These are phyloP conservation scores for Aldabrachelys gigantea DNA, from an alignment of 2,113 vertebrate species.

Conservation along the genomic window DNA sequence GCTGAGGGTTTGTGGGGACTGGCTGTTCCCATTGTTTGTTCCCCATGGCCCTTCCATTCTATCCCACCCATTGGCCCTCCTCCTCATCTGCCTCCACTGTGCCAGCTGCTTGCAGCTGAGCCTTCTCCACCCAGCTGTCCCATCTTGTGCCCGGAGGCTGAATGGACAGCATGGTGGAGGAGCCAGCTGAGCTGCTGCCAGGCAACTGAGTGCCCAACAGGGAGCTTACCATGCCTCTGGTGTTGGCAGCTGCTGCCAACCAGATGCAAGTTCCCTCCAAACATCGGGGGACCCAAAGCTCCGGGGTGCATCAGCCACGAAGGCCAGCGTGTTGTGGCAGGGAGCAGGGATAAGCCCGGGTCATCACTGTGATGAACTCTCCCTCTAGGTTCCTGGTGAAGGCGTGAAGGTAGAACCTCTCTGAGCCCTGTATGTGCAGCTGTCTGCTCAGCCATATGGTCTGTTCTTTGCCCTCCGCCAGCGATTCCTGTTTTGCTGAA, in stretches of 20 bases:
- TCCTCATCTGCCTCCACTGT: accelerated
- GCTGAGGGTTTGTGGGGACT: background rate
- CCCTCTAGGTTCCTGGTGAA: background rate
- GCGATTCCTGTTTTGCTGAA: background rate
- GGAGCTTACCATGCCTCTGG: background rate
- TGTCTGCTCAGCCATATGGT: background rate
- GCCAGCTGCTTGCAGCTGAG: background rate
- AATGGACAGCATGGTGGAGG: background rate
- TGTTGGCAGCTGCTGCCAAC: background rate
- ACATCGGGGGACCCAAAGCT: background rate
- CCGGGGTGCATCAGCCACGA: accelerated
- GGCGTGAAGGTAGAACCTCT: background rate
- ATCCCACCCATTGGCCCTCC: accelerated
- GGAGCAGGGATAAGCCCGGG: background rate
- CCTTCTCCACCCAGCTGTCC: background rate
- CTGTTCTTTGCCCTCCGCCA: background rate
- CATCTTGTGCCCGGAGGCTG: background rate
- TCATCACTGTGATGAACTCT: background rate
- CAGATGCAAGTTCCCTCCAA: background rate
- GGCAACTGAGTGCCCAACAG: background rate
- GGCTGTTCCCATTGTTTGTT: accelerated
- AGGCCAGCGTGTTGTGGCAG: background rate
- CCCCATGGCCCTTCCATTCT: background rate
- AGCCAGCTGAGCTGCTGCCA: conserved; percentile 2
- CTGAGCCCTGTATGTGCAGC: background rate